Evolutionary conservation across 2,113 vertebrate genomes (phyloP), one percentile per base, ranked within the genome.

Genomic region (Laterallus jamaicensis): DNA sequence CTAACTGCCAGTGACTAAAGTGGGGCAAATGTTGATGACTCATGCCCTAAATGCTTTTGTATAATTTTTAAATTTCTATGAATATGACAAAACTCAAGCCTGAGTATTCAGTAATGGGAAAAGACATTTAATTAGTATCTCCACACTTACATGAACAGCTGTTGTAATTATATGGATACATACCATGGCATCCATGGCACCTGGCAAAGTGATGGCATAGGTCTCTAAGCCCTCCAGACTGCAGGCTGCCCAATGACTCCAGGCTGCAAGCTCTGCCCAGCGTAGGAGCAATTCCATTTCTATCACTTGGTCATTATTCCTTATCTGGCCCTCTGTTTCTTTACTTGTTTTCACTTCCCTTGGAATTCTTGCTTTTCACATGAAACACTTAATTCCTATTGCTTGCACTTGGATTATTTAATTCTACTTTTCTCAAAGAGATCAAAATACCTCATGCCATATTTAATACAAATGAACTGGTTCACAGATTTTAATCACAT

Each of bases 401-500:
- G 12, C 35, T 58, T 71, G 59, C 37, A 83, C 91, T 82, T 4
- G 68, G 37, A 54, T 85, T 73, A 71, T 76, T 90, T 15, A 52
- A 67, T 66, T 75, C 42, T 40, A 6, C 35, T 80, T 92, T 54
- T 62, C 44, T 59, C 58, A 50, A 90, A 91, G 47, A 39, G 83
- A 82, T 86, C 67, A 62, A 88, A 95, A 77, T n/a, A 39, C 4
- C 19, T 75, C n/a, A 58, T 55, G 55, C 10, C 20, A 25, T 62
- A 69, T 77, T 85, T 73, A 54, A 75, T 37, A 82, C 15, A 85
- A 69, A 91, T 1, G 11, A 95, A 73, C 35, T 39, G 20, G 20
- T 93, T 97, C 49, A 63, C 13, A 60, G 60, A 47, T 95, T 96
- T 97, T 95, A 74, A 97, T 96, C 92, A 93, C 60, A 25, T 88